Evolutionary conservation across 2,113 vertebrate genomes (phyloP), one percentile per base, ranked within the genome.

Genomic region (Natator depressus): DNA sequence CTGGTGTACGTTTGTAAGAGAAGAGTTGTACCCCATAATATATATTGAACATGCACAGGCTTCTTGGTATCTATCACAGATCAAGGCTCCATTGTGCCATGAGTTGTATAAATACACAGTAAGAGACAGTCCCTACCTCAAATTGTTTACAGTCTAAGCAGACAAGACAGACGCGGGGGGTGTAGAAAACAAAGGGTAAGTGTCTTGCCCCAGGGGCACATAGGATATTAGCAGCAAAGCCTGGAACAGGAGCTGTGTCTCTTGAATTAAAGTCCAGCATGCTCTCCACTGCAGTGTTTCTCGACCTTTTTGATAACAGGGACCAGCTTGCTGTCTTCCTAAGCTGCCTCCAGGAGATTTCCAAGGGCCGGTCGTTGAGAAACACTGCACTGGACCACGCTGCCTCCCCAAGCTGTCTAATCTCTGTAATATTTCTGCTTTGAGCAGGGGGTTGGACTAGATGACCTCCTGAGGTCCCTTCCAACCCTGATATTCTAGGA

Each of bases 61-160:
- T 35, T 42, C 12, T 42, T 46, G 19, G 19, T 46, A 46, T 42
- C 3, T 76, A n/a, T 69, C 17, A 25, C n/a, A 14, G 50, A 0
- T 1, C 2, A 62, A 65, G 59, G 12, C 72, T 27, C 51, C 2
- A 1, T 20, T 1, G 5, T 8, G 8, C n/a, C 0, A 1, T 12
- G 14, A 11, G 24, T 42, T 13, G 3, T 14, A 27, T 3, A 4
- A 46, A 46, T 16, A 8, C 42, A 62, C 5, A 2, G 29, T 35
- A 20, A 22, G 17, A 11, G 35, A 79, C 82, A 62, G 47, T 6
- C 42, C 22, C 72, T 9, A 11, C 38, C 38, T 25, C 72, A 7
- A 24, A n/a, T n/a, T n/a, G 16, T n/a, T n/a, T 69, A 46, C 72
- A 76, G n/a, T 46, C 22, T 76, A 27, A 13, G 72, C 42, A 86